These are phyloP conservation scores for Caenorhabditis angaria DNA, from an alignment of 2,888 invertebrate species.

Conservation along the genomic window DNA sequence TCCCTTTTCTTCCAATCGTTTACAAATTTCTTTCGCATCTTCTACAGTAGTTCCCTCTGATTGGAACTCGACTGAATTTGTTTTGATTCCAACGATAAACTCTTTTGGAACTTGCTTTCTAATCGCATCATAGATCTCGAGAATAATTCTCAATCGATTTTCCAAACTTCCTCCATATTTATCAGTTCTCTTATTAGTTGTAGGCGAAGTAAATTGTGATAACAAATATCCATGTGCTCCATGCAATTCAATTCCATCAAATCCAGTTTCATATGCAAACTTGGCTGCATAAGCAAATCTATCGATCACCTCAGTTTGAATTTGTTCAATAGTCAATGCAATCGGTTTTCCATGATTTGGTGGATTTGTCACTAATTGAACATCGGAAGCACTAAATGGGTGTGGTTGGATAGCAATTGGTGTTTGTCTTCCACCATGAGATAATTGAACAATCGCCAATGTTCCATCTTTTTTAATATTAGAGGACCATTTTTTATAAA, in stretches of 20 bases:
- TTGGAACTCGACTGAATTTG: constrained; percentile 65
- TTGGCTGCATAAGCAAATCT: constrained; percentile 48
- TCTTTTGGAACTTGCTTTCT: constrained; percentile 48
- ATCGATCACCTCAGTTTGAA: constrained; percentile 55
- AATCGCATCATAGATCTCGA: constrained; percentile 20
- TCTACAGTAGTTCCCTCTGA: constrained; percentile 52
- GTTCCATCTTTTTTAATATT: constrained; percentile 49
- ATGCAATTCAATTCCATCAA: constrained; percentile 59
- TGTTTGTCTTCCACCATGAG: constrained; percentile 58
- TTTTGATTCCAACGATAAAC: constrained; percentile 63
- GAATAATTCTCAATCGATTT: constrained; percentile 49
- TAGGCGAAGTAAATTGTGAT: constrained; percentile 56
- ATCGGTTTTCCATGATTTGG: constrained; percentile 49
- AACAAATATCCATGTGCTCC: constrained; percentile 59
- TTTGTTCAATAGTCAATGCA: constrained; percentile 51
- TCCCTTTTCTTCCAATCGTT: constrained; percentile 29
- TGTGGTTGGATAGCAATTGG: constrained; percentile 37
- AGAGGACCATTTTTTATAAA: constrained; percentile 30
- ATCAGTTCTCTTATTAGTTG: constrained; percentile 55
- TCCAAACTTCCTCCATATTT: constrained; percentile 51
- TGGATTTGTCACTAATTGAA: constrained; percentile 32
- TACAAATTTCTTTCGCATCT: constrained; percentile 55
- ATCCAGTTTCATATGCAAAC: constrained; percentile 43
- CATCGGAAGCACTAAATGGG: constrained; percentile 58
- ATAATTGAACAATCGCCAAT: constrained; percentile 47